Conservation (phyloP, 1,140 invertebrate genomes). For the Zaprionus davidi region DNA sequence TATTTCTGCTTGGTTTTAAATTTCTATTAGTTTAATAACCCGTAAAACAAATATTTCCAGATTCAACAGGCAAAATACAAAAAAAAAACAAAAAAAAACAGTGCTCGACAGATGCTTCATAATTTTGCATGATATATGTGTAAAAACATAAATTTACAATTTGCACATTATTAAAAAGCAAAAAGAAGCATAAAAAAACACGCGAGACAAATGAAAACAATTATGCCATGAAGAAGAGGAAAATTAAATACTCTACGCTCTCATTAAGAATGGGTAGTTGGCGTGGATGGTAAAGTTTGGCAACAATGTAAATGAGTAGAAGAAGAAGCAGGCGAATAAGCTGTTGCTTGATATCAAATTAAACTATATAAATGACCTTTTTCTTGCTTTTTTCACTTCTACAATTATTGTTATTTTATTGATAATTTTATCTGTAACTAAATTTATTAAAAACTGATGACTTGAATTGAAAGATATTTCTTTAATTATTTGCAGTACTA, state of each 20-base stretch:
- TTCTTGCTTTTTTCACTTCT: too few relatives aligned
- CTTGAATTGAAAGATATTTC: too few relatives aligned
- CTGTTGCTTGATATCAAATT: too few relatives aligned
- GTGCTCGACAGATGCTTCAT: constrained; percentile 20
- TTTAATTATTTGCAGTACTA: too few relatives aligned
- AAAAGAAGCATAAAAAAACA: constrained; percentile 31
- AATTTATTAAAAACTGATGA: too few relatives aligned
- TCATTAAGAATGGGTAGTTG: background rate
- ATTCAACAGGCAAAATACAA: constrained; percentile 2
- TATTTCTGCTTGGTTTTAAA: background rate
- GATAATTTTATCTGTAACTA: too few relatives aligned
- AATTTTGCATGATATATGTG: constrained; percentile 20
- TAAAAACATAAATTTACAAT: constrained; percentile 19
- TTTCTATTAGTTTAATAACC: constrained; percentile 26
- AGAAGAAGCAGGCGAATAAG: too few relatives aligned
- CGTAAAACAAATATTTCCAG: constrained; percentile 21
- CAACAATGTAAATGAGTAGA: background rate
- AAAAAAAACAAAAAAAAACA: background rate
- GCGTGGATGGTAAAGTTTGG: background rate
- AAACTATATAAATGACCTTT: too few relatives aligned
- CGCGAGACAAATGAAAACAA: constrained; percentile 9
- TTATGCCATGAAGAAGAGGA: background rate
- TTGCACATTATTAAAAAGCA: constrained; percentile 3
- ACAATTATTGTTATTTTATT: too few relatives aligned
- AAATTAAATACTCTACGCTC: background rate